These are phyloP conservation scores for Lamprologus speciosus DNA, from an alignment of 2,113 vertebrate genomes.

Conservation along the genomic window DNA sequence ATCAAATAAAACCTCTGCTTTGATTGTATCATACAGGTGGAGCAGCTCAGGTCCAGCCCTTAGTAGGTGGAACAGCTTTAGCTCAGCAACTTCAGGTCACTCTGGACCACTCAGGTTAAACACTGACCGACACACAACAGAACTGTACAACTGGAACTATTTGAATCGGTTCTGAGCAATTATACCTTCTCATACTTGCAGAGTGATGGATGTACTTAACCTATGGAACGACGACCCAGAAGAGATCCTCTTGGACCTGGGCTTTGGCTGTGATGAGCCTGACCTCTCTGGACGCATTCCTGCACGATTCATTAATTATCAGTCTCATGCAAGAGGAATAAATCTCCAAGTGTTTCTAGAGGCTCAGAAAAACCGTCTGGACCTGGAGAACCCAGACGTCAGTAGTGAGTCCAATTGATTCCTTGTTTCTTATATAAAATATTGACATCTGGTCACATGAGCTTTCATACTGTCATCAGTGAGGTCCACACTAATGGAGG, in stretches of 20 bases:
- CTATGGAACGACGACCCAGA: conserved; percentile 82
- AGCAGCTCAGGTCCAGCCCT: conserved; percentile 52
- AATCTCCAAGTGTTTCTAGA: conserved; percentile 79
- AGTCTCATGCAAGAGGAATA: conserved; percentile 81
- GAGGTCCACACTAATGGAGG: background rate
- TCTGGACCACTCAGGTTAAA: conserved; percentile 50
- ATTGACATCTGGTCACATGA: too few relatives aligned
- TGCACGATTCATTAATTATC: conserved; percentile 76
- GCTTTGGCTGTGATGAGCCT: conserved; percentile 84
- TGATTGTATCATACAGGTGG: conserved; percentile 7
- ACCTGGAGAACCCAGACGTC: conserved; percentile 76
- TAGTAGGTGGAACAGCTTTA: conserved; percentile 66
- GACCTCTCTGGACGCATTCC: conserved; percentile 82
- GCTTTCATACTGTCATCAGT: background rate
- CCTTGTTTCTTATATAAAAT: background rate
- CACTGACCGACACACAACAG: background rate
- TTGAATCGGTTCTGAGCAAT: background rate
- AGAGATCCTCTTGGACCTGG: conserved; percentile 86
- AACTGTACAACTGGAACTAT: background rate
- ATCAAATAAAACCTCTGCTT: background rate
- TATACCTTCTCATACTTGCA: conserved; percentile 16
- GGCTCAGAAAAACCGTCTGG: conserved; percentile 78
- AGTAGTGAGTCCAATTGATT: conserved; percentile 66
- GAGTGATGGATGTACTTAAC: conserved; percentile 77
- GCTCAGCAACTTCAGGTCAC: conserved; percentile 38